A percentile compares a stretch with the other conserved stretches of the same genome.
Evolutionary conservation across 1,140 invertebrate species (phyloP).

Genomic region (Philopotamus ludificatus): DNA sequence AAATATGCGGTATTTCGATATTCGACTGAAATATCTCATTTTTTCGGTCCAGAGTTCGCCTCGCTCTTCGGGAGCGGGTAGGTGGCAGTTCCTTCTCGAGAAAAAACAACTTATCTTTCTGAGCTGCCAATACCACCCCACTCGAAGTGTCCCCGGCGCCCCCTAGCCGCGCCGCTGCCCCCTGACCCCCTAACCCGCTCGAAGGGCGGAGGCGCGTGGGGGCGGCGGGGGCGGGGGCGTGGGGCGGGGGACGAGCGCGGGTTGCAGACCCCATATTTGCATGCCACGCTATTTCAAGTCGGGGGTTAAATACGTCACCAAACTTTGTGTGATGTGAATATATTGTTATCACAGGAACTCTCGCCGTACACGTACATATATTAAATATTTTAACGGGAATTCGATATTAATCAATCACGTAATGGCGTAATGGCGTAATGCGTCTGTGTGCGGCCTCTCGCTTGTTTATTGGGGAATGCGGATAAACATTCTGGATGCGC

Average conservation of each 20-base stretch:
- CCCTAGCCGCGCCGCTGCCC: no score
- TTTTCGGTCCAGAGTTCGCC: constrained; percentile 31
- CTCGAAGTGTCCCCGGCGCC: constrained; percentile 8
- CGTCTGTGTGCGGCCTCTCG: no score
- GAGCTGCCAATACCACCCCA: constrained; percentile 40
- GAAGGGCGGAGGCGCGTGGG: background rate
- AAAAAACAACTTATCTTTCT: constrained; percentile 41
- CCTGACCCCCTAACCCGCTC: no score
- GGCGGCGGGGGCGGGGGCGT: background rate
- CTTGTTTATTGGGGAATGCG: no score
- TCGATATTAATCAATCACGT: background rate
- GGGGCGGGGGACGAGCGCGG: background rate
- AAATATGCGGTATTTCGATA: no score
- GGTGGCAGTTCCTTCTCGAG: constrained; percentile 22
- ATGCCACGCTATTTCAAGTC: constrained; percentile 38
- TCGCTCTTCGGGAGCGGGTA: constrained; percentile 14
- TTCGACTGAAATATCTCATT: constrained; percentile 11
- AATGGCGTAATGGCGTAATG: no score
- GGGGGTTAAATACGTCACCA: constrained; percentile 35
- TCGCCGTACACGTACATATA: constrained; percentile 13
- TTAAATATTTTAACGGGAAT: constrained; percentile 8
- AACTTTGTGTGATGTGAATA: constrained; percentile 36
- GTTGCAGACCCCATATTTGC: constrained; percentile 31
- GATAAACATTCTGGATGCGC: no score
- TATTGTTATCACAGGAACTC: constrained; percentile 24